phyloP scores from a whole-genome alignment of 2,113 vertebrate genomes.

The Vombatus ursinus region DNA sequence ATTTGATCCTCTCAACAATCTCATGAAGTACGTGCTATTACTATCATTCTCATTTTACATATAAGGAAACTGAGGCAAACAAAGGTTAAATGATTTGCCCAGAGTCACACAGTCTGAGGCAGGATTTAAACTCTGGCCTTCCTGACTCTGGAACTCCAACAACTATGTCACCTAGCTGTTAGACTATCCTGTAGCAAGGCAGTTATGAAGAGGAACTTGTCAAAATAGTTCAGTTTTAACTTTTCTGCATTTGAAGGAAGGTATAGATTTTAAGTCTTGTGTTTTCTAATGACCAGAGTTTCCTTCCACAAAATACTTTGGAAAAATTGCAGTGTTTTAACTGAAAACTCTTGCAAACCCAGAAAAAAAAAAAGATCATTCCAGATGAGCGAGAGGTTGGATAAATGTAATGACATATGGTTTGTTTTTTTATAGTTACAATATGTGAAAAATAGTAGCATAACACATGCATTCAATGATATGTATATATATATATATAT shows the following conservation, averaged over 20 bases:
- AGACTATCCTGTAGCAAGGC: conserved; percentile 5
- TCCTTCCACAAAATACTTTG: conserved; percentile 66
- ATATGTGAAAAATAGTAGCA: conserved; percentile 80
- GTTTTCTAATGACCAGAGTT: conserved; percentile 73
- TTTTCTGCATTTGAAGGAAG: conserved; percentile 51
- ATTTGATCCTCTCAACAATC: background rate
- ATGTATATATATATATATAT: conserved; percentile 80
- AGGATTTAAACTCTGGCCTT: background rate
- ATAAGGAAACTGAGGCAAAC: background rate
- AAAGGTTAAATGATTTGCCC: background rate
- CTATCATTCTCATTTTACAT: background rate
- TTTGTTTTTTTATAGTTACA: conserved; percentile 80
- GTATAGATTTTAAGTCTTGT: conserved; percentile 66
- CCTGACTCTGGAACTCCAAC: background rate
- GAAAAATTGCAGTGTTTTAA: conserved; percentile 65
- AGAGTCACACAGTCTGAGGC: background rate
- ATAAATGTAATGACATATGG: conserved; percentile 82
- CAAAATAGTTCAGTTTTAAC: conserved; percentile 55
- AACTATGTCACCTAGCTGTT: background rate
- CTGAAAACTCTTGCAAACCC: conserved; percentile 72
- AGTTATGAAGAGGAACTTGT: conserved; percentile 37
- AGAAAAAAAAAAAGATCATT: conserved; percentile 73
- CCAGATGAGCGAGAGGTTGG: conserved; percentile 81
- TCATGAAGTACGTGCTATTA: background rate
- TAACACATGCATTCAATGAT: conserved; percentile 79